Percentiles rank a stretch among this genome's conserved stretches.
Evolutionary conservation across 2,888 invertebrate species (phyloP).

Genomic region (Itoplectis maculator): DNA sequence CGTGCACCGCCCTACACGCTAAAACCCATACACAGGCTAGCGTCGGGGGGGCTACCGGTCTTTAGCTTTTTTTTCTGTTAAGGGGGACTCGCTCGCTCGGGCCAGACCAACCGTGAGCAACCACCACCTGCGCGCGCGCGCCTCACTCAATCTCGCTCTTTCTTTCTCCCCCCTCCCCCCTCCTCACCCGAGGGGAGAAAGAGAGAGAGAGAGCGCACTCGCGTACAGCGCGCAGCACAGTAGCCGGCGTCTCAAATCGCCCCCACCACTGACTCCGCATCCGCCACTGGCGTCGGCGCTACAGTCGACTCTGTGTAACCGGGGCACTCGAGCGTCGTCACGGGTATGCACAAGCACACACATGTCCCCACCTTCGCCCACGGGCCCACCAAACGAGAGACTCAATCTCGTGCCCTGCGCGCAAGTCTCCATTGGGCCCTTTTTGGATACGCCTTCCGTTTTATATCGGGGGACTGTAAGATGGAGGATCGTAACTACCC

Average conservation of each 20-base stretch:
- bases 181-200: too few relatives aligned
- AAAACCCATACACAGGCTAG: slow-evolving; percentile 72
- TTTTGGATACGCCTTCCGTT: slow-evolving; percentile 64
- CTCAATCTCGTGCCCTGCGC: slow-evolving; percentile 49
- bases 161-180: too few relatives aligned
- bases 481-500: slow-evolving; percentile 50
- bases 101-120: slow-evolving; percentile 67
- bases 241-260: slow-evolving; percentile 32
- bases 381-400: slow-evolving; percentile 56
- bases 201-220: too few relatives aligned
- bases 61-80: slow-evolving; percentile 69
- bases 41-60: slow-evolving; percentile 81
- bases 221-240: slow-evolving; percentile 62
- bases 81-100: slow-evolving; percentile 64
- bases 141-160: slow-evolving; percentile 25
- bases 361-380: slow-evolving; percentile 31
- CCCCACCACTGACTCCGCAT: slow-evolving; percentile 45
- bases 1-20: slow-evolving; percentile 83
- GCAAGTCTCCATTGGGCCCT: slow-evolving; percentile 62
- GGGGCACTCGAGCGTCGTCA: slow-evolving; percentile 53
- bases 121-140: slow-evolving; percentile 67
- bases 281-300: too few relatives aligned
- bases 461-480: slow-evolving; percentile 55
- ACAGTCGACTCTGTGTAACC: slow-evolving; percentile 40
- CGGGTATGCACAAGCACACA: slow-evolving; percentile 35